Conservation (phyloP, 2,888 invertebrate species). For the Platycheirus albimanus region DNA sequence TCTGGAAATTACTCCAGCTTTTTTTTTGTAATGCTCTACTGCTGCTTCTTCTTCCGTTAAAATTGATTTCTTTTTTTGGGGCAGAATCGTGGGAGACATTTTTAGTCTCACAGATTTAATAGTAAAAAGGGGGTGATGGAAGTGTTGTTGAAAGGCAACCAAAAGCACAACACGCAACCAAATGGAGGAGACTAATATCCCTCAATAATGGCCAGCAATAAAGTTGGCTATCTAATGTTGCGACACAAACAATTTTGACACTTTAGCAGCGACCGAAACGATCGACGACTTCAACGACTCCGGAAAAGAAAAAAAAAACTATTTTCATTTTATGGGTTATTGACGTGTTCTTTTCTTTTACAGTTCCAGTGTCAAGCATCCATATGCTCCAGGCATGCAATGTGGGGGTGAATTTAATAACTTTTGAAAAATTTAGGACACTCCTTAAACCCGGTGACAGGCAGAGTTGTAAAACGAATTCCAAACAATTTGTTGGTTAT, state of each 20-base stretch:
- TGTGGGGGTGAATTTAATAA: conserved; percentile 42
- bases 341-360: conserved; percentile 39
- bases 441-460: conserved; percentile 31
- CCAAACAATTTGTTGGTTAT: conserved; percentile 1
- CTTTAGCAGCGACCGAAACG: conserved; percentile 27
- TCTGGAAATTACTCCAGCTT: conserved; percentile 64
- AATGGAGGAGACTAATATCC: conserved; percentile 53
- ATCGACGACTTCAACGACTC: background rate
- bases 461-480: conserved; percentile 13
- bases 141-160: conserved; percentile 8
- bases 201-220: conserved; percentile 59
- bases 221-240: conserved; percentile 39
- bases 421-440: conserved; percentile 50
- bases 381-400: background rate
- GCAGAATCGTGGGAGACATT: conserved; percentile 60
- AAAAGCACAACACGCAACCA: conserved; percentile 29
- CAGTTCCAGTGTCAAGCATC: too few species aligned
- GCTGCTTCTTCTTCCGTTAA: background rate
- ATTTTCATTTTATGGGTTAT: conserved; percentile 68
- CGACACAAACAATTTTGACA: conserved; percentile 56
- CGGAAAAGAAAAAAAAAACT: conserved; percentile 37
- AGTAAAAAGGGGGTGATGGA: conserved; percentile 27
- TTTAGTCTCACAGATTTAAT: conserved; percentile 16
- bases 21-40: background rate
- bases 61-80: too few species aligned